Evolutionary conservation across 2,113 vertebrate species (phyloP).

Genomic region (Abramis brama): DNA sequence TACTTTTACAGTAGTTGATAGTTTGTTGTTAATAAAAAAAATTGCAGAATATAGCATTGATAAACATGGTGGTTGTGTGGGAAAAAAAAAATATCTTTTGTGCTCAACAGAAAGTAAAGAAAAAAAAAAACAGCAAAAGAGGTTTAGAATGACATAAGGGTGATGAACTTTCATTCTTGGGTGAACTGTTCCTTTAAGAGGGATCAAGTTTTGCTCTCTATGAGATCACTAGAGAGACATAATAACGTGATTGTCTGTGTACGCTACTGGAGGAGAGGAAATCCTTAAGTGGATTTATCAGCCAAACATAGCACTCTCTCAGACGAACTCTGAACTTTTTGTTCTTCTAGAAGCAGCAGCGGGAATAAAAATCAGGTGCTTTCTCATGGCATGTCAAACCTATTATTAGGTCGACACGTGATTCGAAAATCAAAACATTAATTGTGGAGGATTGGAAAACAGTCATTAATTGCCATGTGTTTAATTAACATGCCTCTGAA

Average conservation of each 20-base stretch:
- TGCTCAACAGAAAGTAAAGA: not conserved
- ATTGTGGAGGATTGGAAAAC: not conserved
- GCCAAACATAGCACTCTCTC: constrained; percentile 33
- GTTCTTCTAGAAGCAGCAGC: not conserved
- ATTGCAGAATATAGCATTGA: too few relatives aligned
- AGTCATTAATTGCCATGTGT: not conserved
- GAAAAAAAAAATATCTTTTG: not conserved
- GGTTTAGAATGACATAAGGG: too few relatives aligned
- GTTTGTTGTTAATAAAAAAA: too few relatives aligned
- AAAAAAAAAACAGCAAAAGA: not conserved
- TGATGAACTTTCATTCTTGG: too few relatives aligned
- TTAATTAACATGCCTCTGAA: not conserved
- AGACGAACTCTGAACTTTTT: constrained; percentile 12
- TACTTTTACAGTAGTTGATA: too few relatives aligned
- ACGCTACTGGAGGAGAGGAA: constrained; percentile 33
- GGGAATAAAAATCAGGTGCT: constrained; percentile 15
- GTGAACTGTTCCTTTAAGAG: not conserved
- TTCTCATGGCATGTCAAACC: not conserved
- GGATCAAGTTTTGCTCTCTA: constrained; percentile 23
- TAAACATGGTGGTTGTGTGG: too few relatives aligned
- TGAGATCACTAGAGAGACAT: constrained; percentile 23
- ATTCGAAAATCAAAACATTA: not conserved
- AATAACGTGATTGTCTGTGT: constrained; percentile 39
- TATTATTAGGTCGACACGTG: not conserved
- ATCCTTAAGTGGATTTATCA: constrained; percentile 54